Evolutionary conservation across 1,140 invertebrate species (phyloP), one percentile per base, ranked within the genome.

Genomic region (Cydia fagiglandana): DNA sequence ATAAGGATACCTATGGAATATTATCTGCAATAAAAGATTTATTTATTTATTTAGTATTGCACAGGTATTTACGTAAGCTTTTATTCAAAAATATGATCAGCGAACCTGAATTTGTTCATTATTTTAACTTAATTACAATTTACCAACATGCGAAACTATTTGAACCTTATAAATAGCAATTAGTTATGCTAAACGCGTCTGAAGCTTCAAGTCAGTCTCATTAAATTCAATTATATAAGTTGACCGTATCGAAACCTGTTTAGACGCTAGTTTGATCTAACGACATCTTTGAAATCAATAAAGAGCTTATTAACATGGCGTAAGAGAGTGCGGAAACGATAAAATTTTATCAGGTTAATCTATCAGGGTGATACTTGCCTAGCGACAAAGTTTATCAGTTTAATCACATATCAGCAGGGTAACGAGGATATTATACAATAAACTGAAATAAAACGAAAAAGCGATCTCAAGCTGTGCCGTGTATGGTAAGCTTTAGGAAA

Each of bases 281-380:
- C 64, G 64, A 68, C 24, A 68, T 68, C 30, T 68, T 68, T 68
- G 28, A 34, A 38, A 68, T 68, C 64, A 38, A 68, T 68, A 68
- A 68, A 68, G 13, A 68, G 13, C 64, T 68, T 68, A 68, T 68
- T 68, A 68, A 38, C 12, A 34, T n/a, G 20, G 12, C 24, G 28
- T 68, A 68, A 28, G 28, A 64, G 56, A 13, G 13, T 47, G 15
- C 38, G 64, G 64, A 76, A 68, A 73, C 75, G 17, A 76, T 76
- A 75, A 75, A 75, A 15, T 76, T 70, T 56, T 76, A 76, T 73
- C 75, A 56, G 30, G 9, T 64, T 17, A 28, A 68, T 75, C 64
- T 66, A 75, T 66, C 75, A 17, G 20, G 74, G 20, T 15, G 38
- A 53, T 9, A 7, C 50, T 50, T 50, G 47, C 4, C 15, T 50